A percentile compares a stretch with the other conserved stretches of the same genome.
Evolutionary conservation across 2,797 vertebrate species (phyloP).

Genomic region (Notolepis coatsorum): DNA sequence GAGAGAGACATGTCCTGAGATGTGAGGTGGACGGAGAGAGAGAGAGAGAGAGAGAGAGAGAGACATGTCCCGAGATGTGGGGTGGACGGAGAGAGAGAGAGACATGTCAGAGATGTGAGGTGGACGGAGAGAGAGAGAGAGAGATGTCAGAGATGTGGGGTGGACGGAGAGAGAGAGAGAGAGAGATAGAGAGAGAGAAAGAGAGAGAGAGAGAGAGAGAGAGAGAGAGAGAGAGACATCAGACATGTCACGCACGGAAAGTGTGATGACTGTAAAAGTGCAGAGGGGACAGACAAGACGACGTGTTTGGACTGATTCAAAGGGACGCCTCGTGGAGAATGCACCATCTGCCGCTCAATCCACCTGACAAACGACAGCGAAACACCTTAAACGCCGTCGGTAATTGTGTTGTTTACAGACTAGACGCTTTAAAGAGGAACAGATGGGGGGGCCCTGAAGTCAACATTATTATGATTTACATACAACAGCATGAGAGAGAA

Average conservation of each 20-base stretch:
- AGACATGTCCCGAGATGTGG: conserved; percentile 12
- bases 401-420: conserved; percentile 8
- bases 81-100: neutral
- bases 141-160: conserved; percentile 5
- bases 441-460: conserved; percentile 1
- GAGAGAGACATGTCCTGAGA: too few species aligned
- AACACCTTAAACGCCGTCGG: too few species aligned
- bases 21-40: neutral
- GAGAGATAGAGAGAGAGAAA: too few species aligned
- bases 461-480: neutral
- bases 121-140: too few species aligned
- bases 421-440: conserved; percentile 8
- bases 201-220: neutral
- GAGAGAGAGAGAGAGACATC: conserved; percentile 12
- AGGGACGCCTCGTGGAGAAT: conserved; percentile 14
- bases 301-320: conserved; percentile 26
- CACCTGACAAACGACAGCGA: too few species aligned
- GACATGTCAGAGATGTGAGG: conserved; percentile 34
- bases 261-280: conserved; percentile 38
- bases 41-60: conserved; percentile 33
- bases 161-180: neutral
- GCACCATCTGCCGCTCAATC: too few species aligned
- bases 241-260: conserved; percentile 34
- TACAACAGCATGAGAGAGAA: too few species aligned
- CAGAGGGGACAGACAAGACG: conserved; percentile 22